Percentiles rank a stretch among this genome's conserved stretches.
These are phyloP conservation scores for Drosophila demipolita DNA, from an alignment of 2,888 invertebrate species.

Conservation along the genomic window DNA sequence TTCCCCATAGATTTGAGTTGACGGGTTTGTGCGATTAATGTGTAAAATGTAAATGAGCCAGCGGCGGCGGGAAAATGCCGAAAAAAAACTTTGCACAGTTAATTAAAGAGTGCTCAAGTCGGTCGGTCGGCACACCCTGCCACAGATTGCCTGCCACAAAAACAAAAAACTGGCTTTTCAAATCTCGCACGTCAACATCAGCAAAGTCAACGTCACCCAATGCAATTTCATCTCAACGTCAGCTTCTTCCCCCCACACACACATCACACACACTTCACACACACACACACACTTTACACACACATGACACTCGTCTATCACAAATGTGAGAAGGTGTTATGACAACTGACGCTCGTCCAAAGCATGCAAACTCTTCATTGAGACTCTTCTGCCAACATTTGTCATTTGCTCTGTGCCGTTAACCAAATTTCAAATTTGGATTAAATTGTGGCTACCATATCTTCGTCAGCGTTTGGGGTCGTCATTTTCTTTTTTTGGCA, in stretches of 20 bases:
- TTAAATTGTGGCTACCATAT: constrained; percentile 51
- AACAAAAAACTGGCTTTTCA: constrained; percentile 1
- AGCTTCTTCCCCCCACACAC: background rate
- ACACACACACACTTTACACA: background rate
- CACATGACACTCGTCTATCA: constrained; percentile 22
- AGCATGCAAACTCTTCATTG: constrained; percentile 50
- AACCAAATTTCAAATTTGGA: constrained; percentile 48
- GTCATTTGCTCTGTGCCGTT: constrained; percentile 17
- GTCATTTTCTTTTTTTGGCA: constrained; percentile 64
- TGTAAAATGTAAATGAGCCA: constrained; percentile 36
- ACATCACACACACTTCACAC: background rate
- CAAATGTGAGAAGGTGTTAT: constrained; percentile 46
- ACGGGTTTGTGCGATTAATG: constrained; percentile 6
- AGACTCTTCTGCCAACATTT: background rate
- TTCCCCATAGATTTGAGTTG: background rate
- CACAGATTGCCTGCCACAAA: constrained; percentile 4
- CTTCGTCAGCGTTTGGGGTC: constrained; percentile 13
- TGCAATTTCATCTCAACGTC: constrained; percentile 43
- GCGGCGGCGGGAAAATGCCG: constrained; percentile 21
- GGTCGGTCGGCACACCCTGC: constrained; percentile 23
- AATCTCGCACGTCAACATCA: constrained; percentile 15
- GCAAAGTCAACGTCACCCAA: constrained; percentile 30
- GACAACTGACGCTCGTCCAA: constrained; percentile 68
- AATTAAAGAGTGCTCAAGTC: constrained; percentile 46
- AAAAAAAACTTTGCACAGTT: constrained; percentile 38